Conservation (phyloP, 2,888 invertebrate genomes). For the Tetranychus piercei region DNA sequence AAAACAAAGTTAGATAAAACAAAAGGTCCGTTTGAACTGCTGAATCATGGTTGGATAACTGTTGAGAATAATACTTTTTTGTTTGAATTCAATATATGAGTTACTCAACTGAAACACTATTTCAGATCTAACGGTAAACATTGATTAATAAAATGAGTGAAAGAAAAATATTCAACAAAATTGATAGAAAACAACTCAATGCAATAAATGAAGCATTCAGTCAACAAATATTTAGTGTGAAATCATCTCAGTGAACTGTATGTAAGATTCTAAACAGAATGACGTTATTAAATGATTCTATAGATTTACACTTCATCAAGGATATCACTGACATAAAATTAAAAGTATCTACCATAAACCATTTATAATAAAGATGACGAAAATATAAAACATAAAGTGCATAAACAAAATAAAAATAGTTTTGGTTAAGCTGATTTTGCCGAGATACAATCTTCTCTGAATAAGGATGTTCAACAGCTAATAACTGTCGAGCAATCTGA, state of each 20-base stretch:
- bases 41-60: not conserved
- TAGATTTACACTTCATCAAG: not conserved
- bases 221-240: not conserved
- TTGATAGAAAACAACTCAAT: not conserved
- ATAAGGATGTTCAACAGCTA: slow-evolving; percentile 95
- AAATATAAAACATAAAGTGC: not conserved
- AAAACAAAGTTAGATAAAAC: not conserved
- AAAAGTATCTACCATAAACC: not conserved
- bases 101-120: not conserved
- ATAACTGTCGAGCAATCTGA: slow-evolving; percentile 79
- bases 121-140: not conserved
- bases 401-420: slow-evolving; percentile 19
- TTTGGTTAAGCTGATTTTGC: slow-evolving; percentile 49
- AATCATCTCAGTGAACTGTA: not conserved
- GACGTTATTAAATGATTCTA: not conserved
- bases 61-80: not conserved
- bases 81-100: not conserved
- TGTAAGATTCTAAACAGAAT: not conserved
- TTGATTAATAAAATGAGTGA: not conserved
- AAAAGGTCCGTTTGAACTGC: not conserved
- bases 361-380: not conserved
- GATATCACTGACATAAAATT: not conserved
- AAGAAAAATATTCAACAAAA: not conserved
- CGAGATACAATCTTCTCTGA: slow-evolving; percentile 77
- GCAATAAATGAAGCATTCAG: not conserved